Evolutionary conservation across 2,113 vertebrate species (phyloP).

Genomic region (Spheniscus mendiculus): DNA sequence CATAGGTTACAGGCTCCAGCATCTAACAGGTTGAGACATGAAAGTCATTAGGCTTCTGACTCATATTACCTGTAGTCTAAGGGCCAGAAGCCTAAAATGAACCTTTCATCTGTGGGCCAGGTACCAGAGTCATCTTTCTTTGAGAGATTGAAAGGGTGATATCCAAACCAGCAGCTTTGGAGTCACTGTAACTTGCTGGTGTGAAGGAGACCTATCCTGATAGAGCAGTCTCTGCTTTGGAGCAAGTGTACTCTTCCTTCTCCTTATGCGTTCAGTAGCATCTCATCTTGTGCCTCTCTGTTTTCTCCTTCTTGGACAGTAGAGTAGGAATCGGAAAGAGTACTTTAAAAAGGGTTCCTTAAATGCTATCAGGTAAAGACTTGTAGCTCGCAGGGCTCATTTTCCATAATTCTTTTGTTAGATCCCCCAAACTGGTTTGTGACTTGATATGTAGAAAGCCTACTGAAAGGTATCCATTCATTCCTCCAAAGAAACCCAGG

Average conservation of each 20-base stretch:
- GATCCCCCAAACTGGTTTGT: not conserved
- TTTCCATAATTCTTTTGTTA: not conserved
- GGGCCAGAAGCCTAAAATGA: conserved; percentile 61
- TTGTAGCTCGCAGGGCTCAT: not conserved
- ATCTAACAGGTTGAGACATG: conserved; percentile 47
- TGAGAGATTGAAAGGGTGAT: conserved; percentile 39
- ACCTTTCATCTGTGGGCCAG: conserved; percentile 67
- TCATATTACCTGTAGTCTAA: conserved; percentile 55
- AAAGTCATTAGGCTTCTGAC: conserved; percentile 61
- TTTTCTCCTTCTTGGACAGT: not conserved
- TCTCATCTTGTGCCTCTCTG: not conserved
- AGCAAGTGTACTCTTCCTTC: not conserved
- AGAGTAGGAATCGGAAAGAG: not conserved
- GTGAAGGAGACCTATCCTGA: not conserved
- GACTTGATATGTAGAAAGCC: not conserved
- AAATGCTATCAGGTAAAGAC: not conserved
- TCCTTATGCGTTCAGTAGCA: not conserved
- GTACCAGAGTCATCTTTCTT: conserved; percentile 66
- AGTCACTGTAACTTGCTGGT: not conserved
- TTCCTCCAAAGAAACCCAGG: not conserved
- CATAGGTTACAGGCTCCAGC: conserved; percentile 52
- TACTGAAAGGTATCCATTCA: not conserved
- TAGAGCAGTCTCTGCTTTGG: not conserved
- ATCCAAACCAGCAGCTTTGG: conserved; percentile 34
- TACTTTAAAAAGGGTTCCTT: not conserved